Evolutionary conservation across 2,888 invertebrate genomes (phyloP), one percentile per base, ranked within the genome.

Genomic region (Ectropis crepuscularia): DNA sequence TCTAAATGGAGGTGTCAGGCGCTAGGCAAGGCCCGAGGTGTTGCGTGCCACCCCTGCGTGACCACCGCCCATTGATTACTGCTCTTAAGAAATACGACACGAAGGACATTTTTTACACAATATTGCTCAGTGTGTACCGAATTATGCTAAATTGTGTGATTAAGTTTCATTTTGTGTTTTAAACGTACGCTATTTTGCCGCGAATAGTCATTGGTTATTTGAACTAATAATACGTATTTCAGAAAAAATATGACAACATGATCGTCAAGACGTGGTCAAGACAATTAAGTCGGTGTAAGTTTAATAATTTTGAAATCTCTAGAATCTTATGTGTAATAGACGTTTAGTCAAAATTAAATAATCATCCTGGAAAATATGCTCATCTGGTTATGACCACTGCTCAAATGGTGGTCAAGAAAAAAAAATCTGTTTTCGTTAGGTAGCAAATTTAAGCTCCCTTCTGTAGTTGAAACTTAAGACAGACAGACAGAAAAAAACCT

Each of bases 41-140:
- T 87, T 75, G 88, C 88, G 88, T 89, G 89, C 73, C 54, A 67
- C 59, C 58, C 63, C 84, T 87, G 87, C 89, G 89, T 90, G 89
- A 87, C 87, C 85, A 72, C 65, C 64, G 74, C 65, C 81, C 83
- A 87, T 90, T 83, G 87, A 90, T 89, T 89, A 89, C 79, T 65
- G 73, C 77, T 82, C 85, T 84, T 82, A 81, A 78, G 80, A 87
- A 87, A 87, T 87, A 86, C 85, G 81, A 81, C 79, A 59, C 59
- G 64, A 60, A 64, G 55, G 64, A 64, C 64, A 65, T 81, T 88
- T 87, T 87, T 84, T 79, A 85, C 82, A 83, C 84, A 78, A 81
- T 81, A 69, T 59, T 62, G 61, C 67, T 48, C 50, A 16, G 49
- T 51, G 46, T 37, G 49, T 46, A 63, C 48, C 50, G 51, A 55